Conservation (phyloP, 2,797 vertebrate genomes). For the Yasuhikotakia modesta region DNA sequence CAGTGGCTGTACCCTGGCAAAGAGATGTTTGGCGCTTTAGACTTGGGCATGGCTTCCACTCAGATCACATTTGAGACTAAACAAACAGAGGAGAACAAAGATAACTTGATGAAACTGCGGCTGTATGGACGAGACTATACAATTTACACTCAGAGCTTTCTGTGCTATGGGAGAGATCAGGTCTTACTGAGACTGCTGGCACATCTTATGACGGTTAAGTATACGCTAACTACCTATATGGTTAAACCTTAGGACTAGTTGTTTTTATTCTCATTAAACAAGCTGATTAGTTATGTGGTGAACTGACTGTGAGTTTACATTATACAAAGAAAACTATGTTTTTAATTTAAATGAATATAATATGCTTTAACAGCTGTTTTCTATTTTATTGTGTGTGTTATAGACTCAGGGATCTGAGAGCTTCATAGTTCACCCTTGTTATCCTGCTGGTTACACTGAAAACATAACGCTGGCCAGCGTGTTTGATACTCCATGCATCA, state of each 20-base stretch:
- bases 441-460: slow-evolving; percentile 65
- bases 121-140: slow-evolving; percentile 75
- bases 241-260: no score
- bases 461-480: slow-evolving; percentile 51
- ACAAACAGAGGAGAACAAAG: slow-evolving; percentile 62
- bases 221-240: no score
- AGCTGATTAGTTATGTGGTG: no score
- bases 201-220: slow-evolving; percentile 56
- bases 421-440: slow-evolving; percentile 71
- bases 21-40: slow-evolving; percentile 74
- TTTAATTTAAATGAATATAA: no score
- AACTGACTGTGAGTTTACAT: no score
- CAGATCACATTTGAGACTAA: slow-evolving; percentile 78
- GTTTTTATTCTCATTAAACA: no score
- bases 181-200: slow-evolving; percentile 62
- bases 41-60: slow-evolving; percentile 79
- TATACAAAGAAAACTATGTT: no score
- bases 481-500: slow-evolving; percentile 68
- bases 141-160: slow-evolving; percentile 81
- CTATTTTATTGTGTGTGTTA: slow-evolving; percentile 31
- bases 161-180: slow-evolving; percentile 78
- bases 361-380: no score
- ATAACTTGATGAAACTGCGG: slow-evolving; percentile 61
- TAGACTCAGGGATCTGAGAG: slow-evolving; percentile 53
- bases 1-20: slow-evolving; percentile 73